A percentile compares a stretch with the other conserved stretches of the same genome.
These are phyloP conservation scores for Portevinia maculata DNA, from an alignment of 2,888 invertebrate species.

Conservation along the genomic window DNA sequence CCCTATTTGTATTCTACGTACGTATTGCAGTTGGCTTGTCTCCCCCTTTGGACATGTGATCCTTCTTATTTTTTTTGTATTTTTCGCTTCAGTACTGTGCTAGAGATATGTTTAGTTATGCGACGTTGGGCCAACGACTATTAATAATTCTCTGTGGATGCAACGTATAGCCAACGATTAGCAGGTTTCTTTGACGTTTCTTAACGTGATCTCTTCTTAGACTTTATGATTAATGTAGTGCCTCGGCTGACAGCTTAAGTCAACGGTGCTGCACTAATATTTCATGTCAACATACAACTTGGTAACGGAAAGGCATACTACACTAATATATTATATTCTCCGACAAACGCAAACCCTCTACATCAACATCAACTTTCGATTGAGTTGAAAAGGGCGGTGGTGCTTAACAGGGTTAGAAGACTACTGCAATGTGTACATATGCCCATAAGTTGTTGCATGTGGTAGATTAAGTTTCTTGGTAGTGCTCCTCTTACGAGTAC, in stretches of 20 bases:
- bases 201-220: slow-evolving; percentile 31
- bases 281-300: slow-evolving; percentile 66
- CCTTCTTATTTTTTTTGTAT: slow-evolving; percentile 13
- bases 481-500: background rate
- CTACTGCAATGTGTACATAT: slow-evolving; percentile 39
- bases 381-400: slow-evolving; percentile 29
- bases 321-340: background rate
- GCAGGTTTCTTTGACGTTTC: slow-evolving; percentile 22
- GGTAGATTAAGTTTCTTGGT: background rate
- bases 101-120: slow-evolving; percentile 60
- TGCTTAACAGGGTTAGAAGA: slow-evolving; percentile 12
- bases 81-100: slow-evolving; percentile 11
- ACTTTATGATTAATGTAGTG: slow-evolving; percentile 70
- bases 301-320: slow-evolving; percentile 2
- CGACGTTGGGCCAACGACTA: slow-evolving; percentile 32
- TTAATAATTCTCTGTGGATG: slow-evolving; percentile 37
- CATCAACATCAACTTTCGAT: slow-evolving; percentile 56
- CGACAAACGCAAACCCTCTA: background rate
- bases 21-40: slow-evolving; percentile 60
- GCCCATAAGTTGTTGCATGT: slow-evolving; percentile 26
- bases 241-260: slow-evolving; percentile 58
- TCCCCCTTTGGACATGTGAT: slow-evolving; percentile 67
- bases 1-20: slow-evolving; percentile 59
- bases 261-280: slow-evolving; percentile 69
- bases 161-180: slow-evolving; percentile 46